Evolutionary conservation across 1,140 invertebrate species (phyloP), one percentile per base, ranked within the genome.

Genomic region (Drosophila arizonae): DNA sequence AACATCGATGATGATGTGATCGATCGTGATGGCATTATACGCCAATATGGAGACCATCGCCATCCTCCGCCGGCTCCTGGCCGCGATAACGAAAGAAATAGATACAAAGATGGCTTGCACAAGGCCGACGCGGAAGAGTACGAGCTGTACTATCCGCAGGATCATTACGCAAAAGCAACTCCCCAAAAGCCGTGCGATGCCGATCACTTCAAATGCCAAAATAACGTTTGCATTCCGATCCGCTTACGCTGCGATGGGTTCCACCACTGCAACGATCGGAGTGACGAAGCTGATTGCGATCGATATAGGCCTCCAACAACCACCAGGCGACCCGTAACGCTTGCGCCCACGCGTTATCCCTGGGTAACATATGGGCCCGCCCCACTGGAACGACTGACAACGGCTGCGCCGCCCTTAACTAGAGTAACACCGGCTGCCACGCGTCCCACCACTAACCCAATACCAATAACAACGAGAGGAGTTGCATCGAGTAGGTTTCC

Each of bases 171-270:
- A 8, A 91, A 86, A 30, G 48, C 80, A 9, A 77, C 63, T 36
- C 51, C 76, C 1, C 55, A 50, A 6, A 81, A 89, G 63, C 71
- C 81, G 0, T 91, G 90, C 21, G 15, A 61, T 17, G 77, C 74
- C 33, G 92, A 81, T 91, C 92, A 91, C 79, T 93, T 92, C 92
- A 92, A 87, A 69, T 92, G 76, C 90, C 91, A 75, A 26, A 75
- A 62, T 48, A 94, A 95, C 71, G 93, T 94, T 79, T 97, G 96
- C 92, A 95, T 97, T 74, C 93, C 94, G 28, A 90, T 93, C 45
- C 92, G 93, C 4, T 94, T 94, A 88, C 92, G 94, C 52, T 97
- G 96, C 93, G 95, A 97, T 90, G 95, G 95, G 71, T 94, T 94
- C 79, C 92, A 93, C 88, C 94, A 97, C 81, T 97, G 96, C 93